Percentiles rank a stretch among this genome's conserved stretches.
Conservation (phyloP, 2,797 vertebrate genomes). For the Siniperca scherzeri region DNA sequence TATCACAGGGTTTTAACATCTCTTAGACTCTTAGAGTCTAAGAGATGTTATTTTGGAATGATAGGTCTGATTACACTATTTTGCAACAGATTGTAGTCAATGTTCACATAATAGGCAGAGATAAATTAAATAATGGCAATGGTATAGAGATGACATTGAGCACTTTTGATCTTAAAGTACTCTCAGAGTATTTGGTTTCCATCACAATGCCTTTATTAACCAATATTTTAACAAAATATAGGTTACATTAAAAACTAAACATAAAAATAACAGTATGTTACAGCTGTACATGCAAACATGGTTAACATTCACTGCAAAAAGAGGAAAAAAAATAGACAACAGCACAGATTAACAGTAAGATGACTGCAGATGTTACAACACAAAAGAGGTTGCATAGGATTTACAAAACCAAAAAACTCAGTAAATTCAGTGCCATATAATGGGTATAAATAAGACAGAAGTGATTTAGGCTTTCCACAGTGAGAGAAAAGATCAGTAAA, state of each 20-base stretch:
- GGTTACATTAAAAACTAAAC: constrained; percentile 75
- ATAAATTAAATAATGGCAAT: neutral
- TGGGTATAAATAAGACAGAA: constrained; percentile 47
- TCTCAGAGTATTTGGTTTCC: constrained; percentile 42
- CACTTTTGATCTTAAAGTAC: constrained; percentile 3
- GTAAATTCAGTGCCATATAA: constrained; percentile 21
- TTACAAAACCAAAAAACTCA: constrained; percentile 52
- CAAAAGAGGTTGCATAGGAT: constrained; percentile 75
- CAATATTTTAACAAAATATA: constrained; percentile 78
- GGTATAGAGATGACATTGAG: neutral
- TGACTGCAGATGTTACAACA: constrained; percentile 54
- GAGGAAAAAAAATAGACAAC: constrained; percentile 7
- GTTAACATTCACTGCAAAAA: constrained; percentile 54
- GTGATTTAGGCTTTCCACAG: constrained; percentile 46
- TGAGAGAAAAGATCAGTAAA: constrained; percentile 50
- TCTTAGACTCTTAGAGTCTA: too few relatives aligned
- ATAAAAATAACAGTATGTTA: constrained; percentile 63
- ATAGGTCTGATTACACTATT: neutral
- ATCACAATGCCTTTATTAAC: constrained; percentile 83
- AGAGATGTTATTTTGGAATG: neutral
- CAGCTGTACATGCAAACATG: constrained; percentile 75
- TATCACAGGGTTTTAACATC: constrained; percentile 16
- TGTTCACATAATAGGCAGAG: neutral
- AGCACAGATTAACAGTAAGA: constrained; percentile 53
- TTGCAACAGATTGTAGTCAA: neutral